A percentile compares a stretch with the other conserved stretches of the same genome.
These are phyloP conservation scores for Anarhynchus alexandrinus DNA, from an alignment of 2,113 vertebrate species.

Conservation along the genomic window DNA sequence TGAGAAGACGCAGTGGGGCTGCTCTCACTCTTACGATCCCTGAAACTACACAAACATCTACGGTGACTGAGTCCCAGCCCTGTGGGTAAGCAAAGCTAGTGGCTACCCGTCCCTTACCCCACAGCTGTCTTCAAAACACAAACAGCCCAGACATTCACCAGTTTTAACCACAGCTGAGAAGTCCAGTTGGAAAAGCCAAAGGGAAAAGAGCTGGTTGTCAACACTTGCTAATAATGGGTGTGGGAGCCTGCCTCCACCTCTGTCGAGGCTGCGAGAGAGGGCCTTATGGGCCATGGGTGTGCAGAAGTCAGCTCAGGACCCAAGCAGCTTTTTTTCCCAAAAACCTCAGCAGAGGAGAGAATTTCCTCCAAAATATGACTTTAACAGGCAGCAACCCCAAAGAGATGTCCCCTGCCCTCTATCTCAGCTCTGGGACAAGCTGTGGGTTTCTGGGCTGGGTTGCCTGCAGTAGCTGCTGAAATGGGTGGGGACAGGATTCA, in stretches of 20 bases:
- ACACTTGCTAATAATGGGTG: neutral
- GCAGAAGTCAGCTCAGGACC: neutral
- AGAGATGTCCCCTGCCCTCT: neutral
- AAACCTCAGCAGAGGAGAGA: neutral
- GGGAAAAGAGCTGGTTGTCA: neutral
- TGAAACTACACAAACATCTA: neutral
- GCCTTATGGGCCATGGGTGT: neutral
- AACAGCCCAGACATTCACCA: neutral
- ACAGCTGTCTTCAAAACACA: neutral
- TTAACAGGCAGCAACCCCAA: neutral
- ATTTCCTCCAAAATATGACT: neutral
- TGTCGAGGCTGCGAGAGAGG: rapidly evolving
- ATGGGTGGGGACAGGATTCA: neutral
- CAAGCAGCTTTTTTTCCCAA: neutral
- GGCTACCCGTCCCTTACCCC: neutral
- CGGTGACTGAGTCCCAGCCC: neutral
- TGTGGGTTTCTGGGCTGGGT: neutral
- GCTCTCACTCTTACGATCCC: neutral
- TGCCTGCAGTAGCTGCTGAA: neutral
- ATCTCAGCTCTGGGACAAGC: neutral
- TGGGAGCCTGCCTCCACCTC: neutral
- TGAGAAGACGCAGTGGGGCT: neutral
- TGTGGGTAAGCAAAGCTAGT: neutral
- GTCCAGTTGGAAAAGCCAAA: neutral
- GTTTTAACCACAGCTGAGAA: neutral